Base-by-base conservation (phyloP, 2,113 vertebrate genomes). In the Syngnathus typhle region DNA sequence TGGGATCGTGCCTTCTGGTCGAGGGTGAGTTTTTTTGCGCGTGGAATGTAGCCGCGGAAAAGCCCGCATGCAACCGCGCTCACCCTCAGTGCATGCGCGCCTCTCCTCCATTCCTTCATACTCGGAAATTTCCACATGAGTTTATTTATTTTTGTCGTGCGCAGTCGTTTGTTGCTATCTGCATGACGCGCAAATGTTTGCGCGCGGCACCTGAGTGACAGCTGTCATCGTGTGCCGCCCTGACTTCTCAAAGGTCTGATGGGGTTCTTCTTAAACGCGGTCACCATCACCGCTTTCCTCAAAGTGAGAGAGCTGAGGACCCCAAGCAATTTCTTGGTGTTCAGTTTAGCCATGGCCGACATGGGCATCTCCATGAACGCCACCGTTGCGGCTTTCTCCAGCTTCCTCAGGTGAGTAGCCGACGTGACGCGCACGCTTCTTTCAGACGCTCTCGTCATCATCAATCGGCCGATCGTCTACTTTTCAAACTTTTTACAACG, bases 351-450 rank as follows among this genome's bases (percentile, higher is more conserved):
- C 0, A 66, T 96, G 85, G 95, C 95, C 0, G 97, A 99, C 72
- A 92, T 92, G 0, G 96, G 95, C 21, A 94, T 99, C 74, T 96
- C 91, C 83, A 84, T 94, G 83, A 99, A 99, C 0, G 93, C 96
- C 2, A 94, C 95, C 51, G 1, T 96, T 0, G 94, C 95, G 6
- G 95, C 95, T 58, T 94, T 94, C 59, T 96, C 94, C 86, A 98
- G 93, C 80, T 98, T 98, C 80, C 80, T 96, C 73, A 91, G 96
- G 97, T 98, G 89, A 88, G 88, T 76, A n/a, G 44, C 59, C 11
- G 41, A 43, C 41, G 41, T 43, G 19, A n/a, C n/a, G 4, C 49
- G 6, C 49, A 6, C 1, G 49, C 41, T 43, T 43, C 2, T 43
- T 6, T 12, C 44, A 46, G 3, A 54, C 21, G 5, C 4, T 55